Evolutionary conservation across 2,797 vertebrate species (phyloP).

Genomic region (Steatocranus sp.): DNA sequence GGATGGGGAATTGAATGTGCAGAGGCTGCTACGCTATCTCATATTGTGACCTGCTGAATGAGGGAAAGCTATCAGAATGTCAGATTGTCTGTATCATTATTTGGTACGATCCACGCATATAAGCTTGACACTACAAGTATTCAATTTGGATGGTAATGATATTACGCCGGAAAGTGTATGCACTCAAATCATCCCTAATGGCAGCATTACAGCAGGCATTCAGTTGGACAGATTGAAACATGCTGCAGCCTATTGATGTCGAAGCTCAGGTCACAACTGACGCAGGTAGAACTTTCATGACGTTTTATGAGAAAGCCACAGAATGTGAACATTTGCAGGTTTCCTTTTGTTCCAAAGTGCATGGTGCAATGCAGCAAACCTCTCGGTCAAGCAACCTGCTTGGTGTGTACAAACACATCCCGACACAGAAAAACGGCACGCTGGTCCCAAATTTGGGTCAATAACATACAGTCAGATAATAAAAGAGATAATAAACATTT

Average conservation of each 20-base stretch:
- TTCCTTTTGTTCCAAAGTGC: background rate
- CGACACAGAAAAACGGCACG: background rate
- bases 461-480: background rate
- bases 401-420: background rate
- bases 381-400: background rate
- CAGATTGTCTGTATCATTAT: slow-evolving; percentile 30
- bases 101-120: slow-evolving; percentile 9
- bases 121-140: slow-evolving; percentile 14
- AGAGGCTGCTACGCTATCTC: slow-evolving; percentile 10
- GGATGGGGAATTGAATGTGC: slow-evolving; percentile 45
- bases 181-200: slow-evolving; percentile 10
- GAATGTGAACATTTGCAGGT: background rate
- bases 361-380: slow-evolving; percentile 29
- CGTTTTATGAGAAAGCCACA: background rate
- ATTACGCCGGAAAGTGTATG: background rate
- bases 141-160: slow-evolving; percentile 46
- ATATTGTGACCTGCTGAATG: slow-evolving; percentile 39
- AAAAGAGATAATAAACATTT: background rate
- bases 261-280: background rate
- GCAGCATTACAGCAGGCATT: background rate
- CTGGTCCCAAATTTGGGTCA: background rate
- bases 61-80: slow-evolving; percentile 25
- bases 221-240: background rate
- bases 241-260: background rate
- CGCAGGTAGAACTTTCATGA: background rate